Conservation (phyloP, 1,140 invertebrate genomes). For the Ceratina japonica region DNA sequence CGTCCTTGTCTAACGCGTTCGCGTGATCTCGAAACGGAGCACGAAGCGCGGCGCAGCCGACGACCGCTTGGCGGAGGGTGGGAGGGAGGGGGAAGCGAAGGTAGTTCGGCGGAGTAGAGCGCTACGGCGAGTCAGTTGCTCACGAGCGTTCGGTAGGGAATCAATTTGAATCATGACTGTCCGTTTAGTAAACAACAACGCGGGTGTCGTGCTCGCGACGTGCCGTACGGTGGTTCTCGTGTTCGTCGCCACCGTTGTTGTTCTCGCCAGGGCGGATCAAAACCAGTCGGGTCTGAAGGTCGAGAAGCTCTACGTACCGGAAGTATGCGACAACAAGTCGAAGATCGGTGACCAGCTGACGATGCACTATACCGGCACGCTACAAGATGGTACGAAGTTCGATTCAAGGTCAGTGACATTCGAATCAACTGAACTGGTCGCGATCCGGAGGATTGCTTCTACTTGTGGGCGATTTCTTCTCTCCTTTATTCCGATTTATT, state of each 20-base stretch:
- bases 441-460: not conserved
- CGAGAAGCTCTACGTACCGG: conserved; percentile 88
- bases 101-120: conserved; percentile 57
- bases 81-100: conserved; percentile 43
- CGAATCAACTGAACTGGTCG: not conserved
- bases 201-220: conserved; percentile 54
- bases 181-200: conserved; percentile 30
- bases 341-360: conserved; percentile 93
- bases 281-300: conserved; percentile 84
- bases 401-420: conserved; percentile 90
- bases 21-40: conserved; percentile 39
- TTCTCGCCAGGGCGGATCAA: conserved; percentile 46
- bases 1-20: conserved; percentile 44
- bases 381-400: conserved; percentile 93
- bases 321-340: conserved; percentile 89
- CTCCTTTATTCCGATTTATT: too few relatives aligned
- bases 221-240: conserved; percentile 51
- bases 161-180: conserved; percentile 43
- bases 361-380: conserved; percentile 96
- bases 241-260: conserved; percentile 35
- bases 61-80: too few relatives aligned
- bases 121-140: conserved; percentile 66
- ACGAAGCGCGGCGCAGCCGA: conserved; percentile 34
- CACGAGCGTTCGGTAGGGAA: conserved; percentile 63
- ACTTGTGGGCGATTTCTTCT: not conserved